Evolutionary conservation across 2,113 vertebrate genomes (phyloP).

Genomic region (Todiramphus saurophagus): DNA sequence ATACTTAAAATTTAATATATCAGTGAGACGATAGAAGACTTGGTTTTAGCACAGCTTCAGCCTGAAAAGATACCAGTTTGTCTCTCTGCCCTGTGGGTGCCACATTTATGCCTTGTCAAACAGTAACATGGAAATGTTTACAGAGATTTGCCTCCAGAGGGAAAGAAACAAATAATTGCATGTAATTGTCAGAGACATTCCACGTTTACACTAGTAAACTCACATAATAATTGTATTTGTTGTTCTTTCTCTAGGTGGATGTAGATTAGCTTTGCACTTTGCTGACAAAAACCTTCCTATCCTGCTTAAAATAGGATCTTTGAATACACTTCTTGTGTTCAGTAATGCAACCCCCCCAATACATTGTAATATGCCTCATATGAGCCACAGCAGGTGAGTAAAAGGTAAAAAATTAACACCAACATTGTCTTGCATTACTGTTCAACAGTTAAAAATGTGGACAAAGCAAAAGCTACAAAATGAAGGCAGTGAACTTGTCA

Average conservation of each 20-base stretch:
- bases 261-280: not conserved
- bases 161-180: not conserved
- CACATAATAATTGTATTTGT: not conserved
- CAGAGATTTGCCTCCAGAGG: not conserved
- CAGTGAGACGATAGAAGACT: conserved; percentile 13
- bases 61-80: not conserved
- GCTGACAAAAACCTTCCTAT: not conserved
- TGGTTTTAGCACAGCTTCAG: not conserved
- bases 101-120: not conserved
- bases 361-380: not conserved
- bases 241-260: not conserved
- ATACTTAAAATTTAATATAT: conserved; percentile 17
- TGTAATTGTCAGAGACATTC: not conserved
- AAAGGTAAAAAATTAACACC: not conserved
- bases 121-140: not conserved
- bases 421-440: not conserved
- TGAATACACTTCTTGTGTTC: not conserved
- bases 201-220: not conserved
- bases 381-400: not conserved
- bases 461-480: not conserved
- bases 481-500: not conserved
- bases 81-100: not conserved
- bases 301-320: not conserved
- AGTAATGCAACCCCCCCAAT: not conserved
- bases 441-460: not conserved